Conservation (phyloP, 1,140 invertebrate genomes). For the Bombus polaris region DNA sequence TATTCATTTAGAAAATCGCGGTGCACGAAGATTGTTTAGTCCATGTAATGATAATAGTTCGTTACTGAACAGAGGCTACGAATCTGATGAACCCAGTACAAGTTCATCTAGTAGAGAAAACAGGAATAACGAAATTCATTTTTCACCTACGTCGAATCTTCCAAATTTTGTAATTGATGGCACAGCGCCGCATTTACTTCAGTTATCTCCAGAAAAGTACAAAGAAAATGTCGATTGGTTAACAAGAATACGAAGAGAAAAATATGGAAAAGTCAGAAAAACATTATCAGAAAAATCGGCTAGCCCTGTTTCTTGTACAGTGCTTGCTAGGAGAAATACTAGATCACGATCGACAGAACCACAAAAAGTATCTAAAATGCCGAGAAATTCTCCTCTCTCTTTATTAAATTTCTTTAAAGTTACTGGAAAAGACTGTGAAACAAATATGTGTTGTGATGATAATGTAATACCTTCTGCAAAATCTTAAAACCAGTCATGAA, state of each 20-base stretch:
- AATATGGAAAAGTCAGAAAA: constrained; percentile 63
- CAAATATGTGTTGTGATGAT: constrained; percentile 44
- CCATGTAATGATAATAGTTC: constrained; percentile 58
- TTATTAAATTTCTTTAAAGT: constrained; percentile 74
- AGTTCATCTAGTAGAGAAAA: constrained; percentile 62
- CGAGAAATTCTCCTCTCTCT: constrained; percentile 66
- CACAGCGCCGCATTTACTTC: constrained; percentile 87
- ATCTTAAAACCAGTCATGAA: constrained; percentile 2
- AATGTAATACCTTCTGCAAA: constrained; percentile 36
- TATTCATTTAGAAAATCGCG: constrained; percentile 76
- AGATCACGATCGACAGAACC: constrained; percentile 76
- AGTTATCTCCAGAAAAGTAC: constrained; percentile 88
- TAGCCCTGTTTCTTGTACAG: constrained; percentile 64
- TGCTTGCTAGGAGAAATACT: constrained; percentile 65
- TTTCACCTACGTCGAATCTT: constrained; percentile 88
- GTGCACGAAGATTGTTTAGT: constrained; percentile 78
- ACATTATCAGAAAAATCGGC: constrained; percentile 56
- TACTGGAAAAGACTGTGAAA: constrained; percentile 62
- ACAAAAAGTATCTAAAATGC: constrained; percentile 61
- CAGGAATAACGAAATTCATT: constrained; percentile 65
- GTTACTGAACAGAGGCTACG: constrained; percentile 57
- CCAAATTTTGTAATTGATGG: constrained; percentile 91
- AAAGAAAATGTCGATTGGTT: constrained; percentile 88
- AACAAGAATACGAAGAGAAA: constrained; percentile 86
- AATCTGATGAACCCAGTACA: constrained; percentile 72